These are phyloP conservation scores for Crepidodera aurea DNA, from an alignment of 2,888 invertebrate species.

Conservation along the genomic window DNA sequence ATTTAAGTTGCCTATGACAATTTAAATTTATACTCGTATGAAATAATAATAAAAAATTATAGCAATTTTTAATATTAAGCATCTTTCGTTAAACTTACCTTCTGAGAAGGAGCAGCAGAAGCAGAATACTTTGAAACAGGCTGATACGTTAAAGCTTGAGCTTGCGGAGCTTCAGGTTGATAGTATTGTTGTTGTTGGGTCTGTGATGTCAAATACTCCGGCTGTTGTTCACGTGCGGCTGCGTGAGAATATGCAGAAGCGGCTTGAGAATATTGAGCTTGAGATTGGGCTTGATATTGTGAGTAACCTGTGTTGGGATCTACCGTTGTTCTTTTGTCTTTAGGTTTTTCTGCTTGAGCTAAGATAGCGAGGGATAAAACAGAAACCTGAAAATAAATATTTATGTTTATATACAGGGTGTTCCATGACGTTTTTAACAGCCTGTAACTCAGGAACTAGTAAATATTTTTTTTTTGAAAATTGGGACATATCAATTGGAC, in stretches of 20 bases:
- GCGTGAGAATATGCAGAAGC: conserved; percentile 3
- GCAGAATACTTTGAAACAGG: conserved; percentile 24
- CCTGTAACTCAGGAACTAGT: no score
- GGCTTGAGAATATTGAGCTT: conserved; percentile 20
- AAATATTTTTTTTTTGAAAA: no score
- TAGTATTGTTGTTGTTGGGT: conserved; percentile 45
- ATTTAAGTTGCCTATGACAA: no score
- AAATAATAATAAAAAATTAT: no score
- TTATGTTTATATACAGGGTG: background rate
- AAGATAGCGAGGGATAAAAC: conserved; percentile 39
- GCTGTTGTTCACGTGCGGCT: conserved; percentile 22
- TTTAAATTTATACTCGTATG: no score
- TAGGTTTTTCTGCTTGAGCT: conserved; percentile 36
- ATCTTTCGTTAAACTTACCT: conserved; percentile 31
- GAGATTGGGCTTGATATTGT: conserved; percentile 29
- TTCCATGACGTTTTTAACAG: no score
- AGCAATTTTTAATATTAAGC: no score
- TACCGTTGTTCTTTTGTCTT: conserved; percentile 43
- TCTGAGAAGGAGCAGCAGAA: conserved; percentile 17
- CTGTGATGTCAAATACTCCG: conserved; percentile 37
- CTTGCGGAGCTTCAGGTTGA: conserved; percentile 33
- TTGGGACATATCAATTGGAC: no score
- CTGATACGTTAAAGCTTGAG: conserved; percentile 41
- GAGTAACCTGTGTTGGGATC: conserved; percentile 26
- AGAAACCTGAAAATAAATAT: conserved; percentile 39